Evolutionary conservation across 2,113 vertebrate species (phyloP), one percentile per base, ranked within the genome.

Genomic region (Notothenia coriiceps): DNA sequence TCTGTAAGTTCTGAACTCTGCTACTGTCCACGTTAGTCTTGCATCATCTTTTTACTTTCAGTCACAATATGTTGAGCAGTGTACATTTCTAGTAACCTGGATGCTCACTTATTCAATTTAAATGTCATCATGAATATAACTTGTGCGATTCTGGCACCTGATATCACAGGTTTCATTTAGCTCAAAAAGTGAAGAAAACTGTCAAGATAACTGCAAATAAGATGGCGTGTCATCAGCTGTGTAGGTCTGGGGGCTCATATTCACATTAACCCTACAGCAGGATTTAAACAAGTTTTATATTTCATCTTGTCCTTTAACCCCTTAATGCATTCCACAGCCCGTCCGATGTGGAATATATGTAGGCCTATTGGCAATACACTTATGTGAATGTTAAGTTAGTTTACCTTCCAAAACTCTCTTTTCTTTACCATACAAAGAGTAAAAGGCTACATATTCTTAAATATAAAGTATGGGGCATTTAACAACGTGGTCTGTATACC

Each of bases 151-250:
- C 15, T 40, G 44, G 10, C 64, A 59, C 11, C n/a, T n/a, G n/a
- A 62, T 63, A 22, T 78, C 63, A 64, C 68, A 82, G 6, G 1
- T 20, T 40, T 50, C 1, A 54, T 47, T 57, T 17, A 57, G 33
- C 11, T 57, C n/a, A 56, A 17, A 50, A 25, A n/a, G 15, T 44
- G 29, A 49, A 64, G 49, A n/a, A 11, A 29, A 29, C 18, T 40
- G 63, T 18, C n/a, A 50, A n/a, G 20, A 59, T 4, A 50, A 14
- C 44, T 82, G 60, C 18, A 66, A 59, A 81, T 63, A 50, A 33
- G 5, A 46, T 60, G 73, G 15, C 55, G 67, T 44, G 10, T 49
- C 11, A 29, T 50, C 17, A 50, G 47, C 4, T 4, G 14, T 14
- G 18, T 10, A 46, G 20, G n/a, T 57, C n/a, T 25, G 5, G 7